Evolutionary conservation across 2,797 vertebrate species (phyloP).

Genomic region (Oreochromis grahami): DNA sequence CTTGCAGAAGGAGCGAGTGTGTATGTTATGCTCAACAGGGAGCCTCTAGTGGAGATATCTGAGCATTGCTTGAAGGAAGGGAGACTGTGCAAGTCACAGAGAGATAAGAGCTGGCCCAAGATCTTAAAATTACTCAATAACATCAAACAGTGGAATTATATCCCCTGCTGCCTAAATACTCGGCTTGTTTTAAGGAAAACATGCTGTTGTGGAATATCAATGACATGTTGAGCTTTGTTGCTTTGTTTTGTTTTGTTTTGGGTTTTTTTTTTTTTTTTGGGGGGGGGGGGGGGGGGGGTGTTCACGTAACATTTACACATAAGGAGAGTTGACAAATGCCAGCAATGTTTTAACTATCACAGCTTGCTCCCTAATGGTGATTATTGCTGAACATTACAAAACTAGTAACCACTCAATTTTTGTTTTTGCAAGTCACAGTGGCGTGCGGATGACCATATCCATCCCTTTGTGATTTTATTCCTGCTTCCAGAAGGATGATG

Average conservation of each 20-base stretch:
- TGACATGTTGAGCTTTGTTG: background rate
- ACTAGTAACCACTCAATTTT: background rate
- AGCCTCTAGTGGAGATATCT: constrained; percentile 59
- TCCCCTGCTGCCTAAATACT: background rate
- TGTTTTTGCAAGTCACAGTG: background rate
- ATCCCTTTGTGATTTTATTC: background rate
- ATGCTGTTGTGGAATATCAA: background rate
- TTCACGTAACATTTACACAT: background rate
- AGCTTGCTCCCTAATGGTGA: background rate
- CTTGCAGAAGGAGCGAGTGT: background rate
- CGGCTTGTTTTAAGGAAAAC: background rate
- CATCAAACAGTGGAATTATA: background rate
- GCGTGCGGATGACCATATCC: background rate
- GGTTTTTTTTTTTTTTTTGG: no score
- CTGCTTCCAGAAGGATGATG: background rate
- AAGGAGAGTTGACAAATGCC: background rate
- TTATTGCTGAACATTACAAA: background rate
- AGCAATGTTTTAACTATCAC: background rate
- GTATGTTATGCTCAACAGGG: constrained; percentile 28
- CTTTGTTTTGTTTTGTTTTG: background rate
- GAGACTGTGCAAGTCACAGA: background rate
- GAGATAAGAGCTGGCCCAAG: background rate
- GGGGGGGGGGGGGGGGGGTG: fast-evolving
- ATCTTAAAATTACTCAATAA: constrained; percentile 18
- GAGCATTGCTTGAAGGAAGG: constrained; percentile 12